Base-by-base conservation (phyloP, 2,888 invertebrate species). In the Dinocampus coccinellae region DNA sequence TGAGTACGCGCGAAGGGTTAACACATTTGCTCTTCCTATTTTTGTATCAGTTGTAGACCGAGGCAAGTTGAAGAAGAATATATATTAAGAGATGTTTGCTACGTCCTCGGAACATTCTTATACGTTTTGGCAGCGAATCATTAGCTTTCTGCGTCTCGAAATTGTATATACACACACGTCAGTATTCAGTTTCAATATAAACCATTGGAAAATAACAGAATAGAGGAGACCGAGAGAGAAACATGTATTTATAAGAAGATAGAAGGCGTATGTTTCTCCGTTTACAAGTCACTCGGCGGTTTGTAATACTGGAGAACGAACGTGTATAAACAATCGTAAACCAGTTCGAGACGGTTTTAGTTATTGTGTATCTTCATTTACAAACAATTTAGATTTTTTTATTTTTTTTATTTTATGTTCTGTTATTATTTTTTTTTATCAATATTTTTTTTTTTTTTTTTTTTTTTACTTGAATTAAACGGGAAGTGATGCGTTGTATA, bases 21-120 rank as follows among this genome's bases (percentile, higher is more conserved):
- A 47, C 47, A 47, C 47, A 77, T 82, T 81, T 80, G 80, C 78
- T 82, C 78, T 83, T 83, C 81, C 81, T 82, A 83, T 82, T 81
- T 83, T 81, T 77, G 81, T 73, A 61, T 58, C 53, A 62, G 39
- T 52, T 60, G 55, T 29, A 39, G 73, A 39, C 63, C 64, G 64
- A 57, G 53, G 67, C 47, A 58, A 65, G 47, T 55, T 62, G 26
- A 20, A 61, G 42, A 26, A 61, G 42, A 26, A 55, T 79, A 80
- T 83, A 82, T 82, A 83, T 82, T 82, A 83, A 78, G 79, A 47
- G 47, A 81, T 47, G 60, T 55, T 68, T 65, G 63, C 55, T 63
- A 75, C 79, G 82, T 80, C 81, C 83, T 83, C 82, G 80, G 79
- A 64, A 76, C 74, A 75, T 77, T 77, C 72, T 72, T 71, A 76